Conservation (phyloP, 1,140 invertebrate genomes). For the Branchinecta lindahli region DNA sequence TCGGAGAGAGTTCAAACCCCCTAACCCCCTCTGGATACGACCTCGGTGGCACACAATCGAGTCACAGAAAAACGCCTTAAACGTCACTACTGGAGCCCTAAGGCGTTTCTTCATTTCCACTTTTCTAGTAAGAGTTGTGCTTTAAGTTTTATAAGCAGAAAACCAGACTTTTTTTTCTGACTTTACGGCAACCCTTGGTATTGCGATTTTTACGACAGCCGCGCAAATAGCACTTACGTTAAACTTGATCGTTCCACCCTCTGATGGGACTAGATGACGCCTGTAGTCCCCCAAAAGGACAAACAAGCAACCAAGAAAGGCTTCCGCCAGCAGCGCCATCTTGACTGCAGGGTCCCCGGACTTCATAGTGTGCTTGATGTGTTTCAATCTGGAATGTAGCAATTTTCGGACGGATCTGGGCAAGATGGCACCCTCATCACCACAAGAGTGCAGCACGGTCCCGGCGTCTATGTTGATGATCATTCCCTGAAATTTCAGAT, state of each 20-base stretch:
- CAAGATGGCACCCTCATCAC: background rate
- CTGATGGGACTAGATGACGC: background rate
- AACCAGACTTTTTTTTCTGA: too few species aligned
- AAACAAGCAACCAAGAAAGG: background rate
- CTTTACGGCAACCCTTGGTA: background rate
- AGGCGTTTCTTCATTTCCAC: too few species aligned
- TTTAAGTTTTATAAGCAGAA: too few species aligned
- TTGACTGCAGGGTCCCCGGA: background rate
- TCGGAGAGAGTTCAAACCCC: too few species aligned
- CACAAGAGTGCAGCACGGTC: background rate
- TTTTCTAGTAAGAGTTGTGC: too few species aligned
- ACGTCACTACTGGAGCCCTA: too few species aligned
- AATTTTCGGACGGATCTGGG: background rate
- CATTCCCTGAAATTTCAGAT: slow-evolving; percentile 1
- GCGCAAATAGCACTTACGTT: background rate
- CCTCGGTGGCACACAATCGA: too few species aligned
- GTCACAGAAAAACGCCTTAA: too few species aligned
- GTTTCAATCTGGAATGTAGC: background rate
- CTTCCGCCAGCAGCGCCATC: background rate
- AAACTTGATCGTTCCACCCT: background rate
- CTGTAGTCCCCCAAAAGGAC: background rate
- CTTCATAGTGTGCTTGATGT: background rate
- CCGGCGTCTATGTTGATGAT: background rate
- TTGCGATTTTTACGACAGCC: background rate
- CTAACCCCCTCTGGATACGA: too few species aligned